A percentile compares a stretch with the other conserved stretches of the same genome.
Conservation (phyloP, 2,113 vertebrate genomes). For the Cavia aperea region DNA sequence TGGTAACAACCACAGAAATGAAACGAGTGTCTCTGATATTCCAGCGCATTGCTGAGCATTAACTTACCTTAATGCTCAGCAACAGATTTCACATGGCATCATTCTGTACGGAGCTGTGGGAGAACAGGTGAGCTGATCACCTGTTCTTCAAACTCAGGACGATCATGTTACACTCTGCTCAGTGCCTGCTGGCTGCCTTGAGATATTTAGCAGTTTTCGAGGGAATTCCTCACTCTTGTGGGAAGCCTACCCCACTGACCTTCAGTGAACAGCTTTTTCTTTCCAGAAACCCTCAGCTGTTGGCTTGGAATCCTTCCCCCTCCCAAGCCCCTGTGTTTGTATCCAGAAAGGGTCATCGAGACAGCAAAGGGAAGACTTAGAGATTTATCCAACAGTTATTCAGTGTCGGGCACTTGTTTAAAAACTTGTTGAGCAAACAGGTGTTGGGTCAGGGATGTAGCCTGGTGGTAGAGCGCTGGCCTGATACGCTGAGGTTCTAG, state of each 20-base stretch:
- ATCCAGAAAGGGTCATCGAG: neutral
- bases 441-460: neutral
- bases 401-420: neutral
- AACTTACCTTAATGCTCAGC: too few relatives aligned
- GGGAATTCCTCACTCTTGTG: neutral
- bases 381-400: neutral
- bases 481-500: neutral
- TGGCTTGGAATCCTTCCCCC: neutral
- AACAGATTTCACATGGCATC: neutral
- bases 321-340: neutral
- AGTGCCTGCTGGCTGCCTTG: neutral
- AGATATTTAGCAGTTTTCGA: neutral
- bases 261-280: neutral
- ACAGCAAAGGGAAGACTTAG: neutral
- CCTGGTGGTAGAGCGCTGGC: neutral
- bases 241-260: neutral
- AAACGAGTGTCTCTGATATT: neutral
- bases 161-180: neutral
- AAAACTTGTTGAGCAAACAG: neutral
- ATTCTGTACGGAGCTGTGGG: neutral
- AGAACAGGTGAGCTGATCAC: neutral
- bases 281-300: neutral
- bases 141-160: neutral
- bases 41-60: neutral
- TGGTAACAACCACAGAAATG: neutral